These are phyloP conservation scores for Leucozona laternaria DNA, from an alignment of 2,888 invertebrate genomes.

Conservation along the genomic window DNA sequence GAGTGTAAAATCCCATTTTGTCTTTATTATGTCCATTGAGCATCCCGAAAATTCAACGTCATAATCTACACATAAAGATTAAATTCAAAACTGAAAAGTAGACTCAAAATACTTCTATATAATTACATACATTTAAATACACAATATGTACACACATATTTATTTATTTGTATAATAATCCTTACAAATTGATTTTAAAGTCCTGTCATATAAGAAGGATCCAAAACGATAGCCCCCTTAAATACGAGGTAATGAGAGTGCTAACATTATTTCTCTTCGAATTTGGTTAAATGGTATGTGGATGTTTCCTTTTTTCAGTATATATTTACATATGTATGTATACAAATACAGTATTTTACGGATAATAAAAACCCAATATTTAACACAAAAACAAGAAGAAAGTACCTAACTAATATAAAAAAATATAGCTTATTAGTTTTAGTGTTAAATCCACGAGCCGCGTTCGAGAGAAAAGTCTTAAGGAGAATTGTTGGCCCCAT, in stretches of 20 bases:
- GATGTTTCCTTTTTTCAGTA: too few species aligned
- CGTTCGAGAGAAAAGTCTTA: too few species aligned
- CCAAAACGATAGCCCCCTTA: constrained; percentile 39
- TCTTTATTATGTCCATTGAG: constrained; percentile 56
- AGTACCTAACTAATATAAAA: too few species aligned
- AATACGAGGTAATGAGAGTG: constrained; percentile 30
- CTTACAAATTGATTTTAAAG: constrained; percentile 74
- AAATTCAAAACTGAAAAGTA: constrained; percentile 46
- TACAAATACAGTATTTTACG: not conserved
- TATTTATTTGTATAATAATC: constrained; percentile 60
- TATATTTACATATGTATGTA: not conserved
- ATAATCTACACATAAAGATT: constrained; percentile 61
- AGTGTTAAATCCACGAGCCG: too few species aligned
- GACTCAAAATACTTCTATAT: constrained; percentile 38
- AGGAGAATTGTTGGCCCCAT: too few species aligned
- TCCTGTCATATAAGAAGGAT: constrained; percentile 57
- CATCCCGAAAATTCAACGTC: constrained; percentile 50
- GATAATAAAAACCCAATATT: not conserved
- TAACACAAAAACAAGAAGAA: not conserved
- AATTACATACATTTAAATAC: not conserved
- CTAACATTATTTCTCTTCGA: constrained; percentile 42
- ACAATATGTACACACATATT: not conserved
- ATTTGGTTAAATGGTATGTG: constrained; percentile 15
- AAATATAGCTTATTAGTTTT: too few species aligned
- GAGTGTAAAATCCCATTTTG: not conserved